phyloP scores from a whole-genome alignment of 2,113 vertebrate genomes.

The Lathamus discolor region DNA sequence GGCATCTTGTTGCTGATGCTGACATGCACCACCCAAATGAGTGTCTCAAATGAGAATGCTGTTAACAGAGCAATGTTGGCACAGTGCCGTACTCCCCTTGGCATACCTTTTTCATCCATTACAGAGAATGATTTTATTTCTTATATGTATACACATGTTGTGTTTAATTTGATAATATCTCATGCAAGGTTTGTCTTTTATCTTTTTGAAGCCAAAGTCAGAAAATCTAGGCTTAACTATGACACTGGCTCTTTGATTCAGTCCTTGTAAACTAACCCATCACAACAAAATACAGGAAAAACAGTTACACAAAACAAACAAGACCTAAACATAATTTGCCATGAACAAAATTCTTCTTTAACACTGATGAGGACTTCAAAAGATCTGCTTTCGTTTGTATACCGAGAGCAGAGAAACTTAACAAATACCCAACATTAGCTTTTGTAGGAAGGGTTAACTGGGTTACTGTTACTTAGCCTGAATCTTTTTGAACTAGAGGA shows the following conservation, averaged over 20 bases:
- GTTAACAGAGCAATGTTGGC: too few species aligned
- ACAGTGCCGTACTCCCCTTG: too few species aligned
- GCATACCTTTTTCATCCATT: too few species aligned
- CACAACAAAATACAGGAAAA: background rate
- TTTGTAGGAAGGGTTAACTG: background rate
- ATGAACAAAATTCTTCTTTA: background rate
- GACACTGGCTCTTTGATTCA: background rate
- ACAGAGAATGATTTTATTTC: background rate
- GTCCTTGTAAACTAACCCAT: background rate
- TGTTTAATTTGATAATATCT: background rate
- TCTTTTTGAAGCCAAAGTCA: background rate
- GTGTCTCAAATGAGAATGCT: too few species aligned
- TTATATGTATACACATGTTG: background rate
- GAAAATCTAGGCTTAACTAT: background rate
- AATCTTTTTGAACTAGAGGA: background rate
- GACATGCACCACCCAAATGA: too few species aligned
- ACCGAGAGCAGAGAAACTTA: background rate
- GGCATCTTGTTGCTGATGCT: too few species aligned
- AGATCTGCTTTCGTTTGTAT: background rate
- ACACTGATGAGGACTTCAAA: background rate
- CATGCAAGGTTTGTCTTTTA: background rate
- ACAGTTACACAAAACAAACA: background rate
- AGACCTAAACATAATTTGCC: background rate
- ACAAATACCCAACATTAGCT: background rate
- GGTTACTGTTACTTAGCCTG: background rate